A percentile compares a stretch with the other conserved stretches of the same genome.
These are phyloP conservation scores for Ploceus nigricollis DNA, from an alignment of 2,113 vertebrate genomes.

Conservation along the genomic window DNA sequence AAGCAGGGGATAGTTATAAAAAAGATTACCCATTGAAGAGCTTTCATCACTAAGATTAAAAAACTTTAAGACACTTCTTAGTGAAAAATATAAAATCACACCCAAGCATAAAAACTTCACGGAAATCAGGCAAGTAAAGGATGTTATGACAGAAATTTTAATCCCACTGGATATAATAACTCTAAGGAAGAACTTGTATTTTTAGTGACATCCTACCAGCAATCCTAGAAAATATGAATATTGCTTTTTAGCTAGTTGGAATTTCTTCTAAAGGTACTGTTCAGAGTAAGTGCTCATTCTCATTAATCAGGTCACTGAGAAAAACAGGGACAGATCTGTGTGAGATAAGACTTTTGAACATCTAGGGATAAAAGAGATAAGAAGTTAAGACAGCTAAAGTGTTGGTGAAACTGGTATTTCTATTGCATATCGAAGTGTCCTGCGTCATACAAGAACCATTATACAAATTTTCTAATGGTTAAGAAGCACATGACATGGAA, in stretches of 20 bases:
- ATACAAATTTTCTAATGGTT: background rate
- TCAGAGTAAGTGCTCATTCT: background rate
- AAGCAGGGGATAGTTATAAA: background rate
- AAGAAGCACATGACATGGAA: background rate
- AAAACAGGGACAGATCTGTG: background rate
- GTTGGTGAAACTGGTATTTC: background rate
- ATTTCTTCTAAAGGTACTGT: background rate
- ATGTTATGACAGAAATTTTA: conserved; percentile 9
- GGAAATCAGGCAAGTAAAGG: conserved; percentile 2
- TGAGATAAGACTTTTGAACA: background rate
- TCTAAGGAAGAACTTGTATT: background rate
- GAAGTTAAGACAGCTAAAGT: background rate
- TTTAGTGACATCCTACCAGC: conserved; percentile 11
- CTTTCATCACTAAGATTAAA: background rate
- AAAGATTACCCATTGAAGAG: background rate
- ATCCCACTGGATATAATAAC: background rate
- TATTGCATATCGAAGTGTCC: background rate
- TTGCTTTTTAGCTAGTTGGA: background rate
- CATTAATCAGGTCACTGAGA: background rate
- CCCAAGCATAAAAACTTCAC: background rate
- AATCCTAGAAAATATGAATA: background rate
- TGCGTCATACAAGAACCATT: background rate
- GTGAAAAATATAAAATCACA: background rate
- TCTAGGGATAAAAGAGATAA: background rate
- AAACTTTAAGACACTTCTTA: background rate